phyloP scores from a whole-genome alignment of 2,888 invertebrate species.

The Polydrusus cervinus region DNA sequence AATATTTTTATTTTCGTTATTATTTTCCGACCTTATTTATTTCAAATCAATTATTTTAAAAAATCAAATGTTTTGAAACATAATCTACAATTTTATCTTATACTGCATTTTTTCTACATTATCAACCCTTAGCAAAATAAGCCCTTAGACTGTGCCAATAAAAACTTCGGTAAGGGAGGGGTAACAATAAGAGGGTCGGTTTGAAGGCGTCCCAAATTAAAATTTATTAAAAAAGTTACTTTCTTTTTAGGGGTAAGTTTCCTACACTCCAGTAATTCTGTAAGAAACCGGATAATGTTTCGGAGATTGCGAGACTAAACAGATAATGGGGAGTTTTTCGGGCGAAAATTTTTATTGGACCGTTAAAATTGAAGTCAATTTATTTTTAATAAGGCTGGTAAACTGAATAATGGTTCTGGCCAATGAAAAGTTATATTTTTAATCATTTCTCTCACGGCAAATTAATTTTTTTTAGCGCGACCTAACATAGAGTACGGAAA shows the following conservation, averaged over 20 bases:
- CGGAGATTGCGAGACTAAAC: slow-evolving; percentile 32
- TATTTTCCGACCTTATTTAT: too few species aligned
- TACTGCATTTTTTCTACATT: too few species aligned
- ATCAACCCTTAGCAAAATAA: background rate
- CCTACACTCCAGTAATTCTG: slow-evolving; percentile 39
- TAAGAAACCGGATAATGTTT: slow-evolving; percentile 39
- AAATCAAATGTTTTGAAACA: too few species aligned
- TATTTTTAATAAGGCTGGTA: background rate
- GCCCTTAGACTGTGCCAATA: slow-evolving; percentile 13
- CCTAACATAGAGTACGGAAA: too few species aligned
- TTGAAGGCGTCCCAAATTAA: slow-evolving; percentile 49
- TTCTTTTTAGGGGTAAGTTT: slow-evolving; percentile 50
- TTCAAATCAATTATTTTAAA: too few species aligned
- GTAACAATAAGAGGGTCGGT: slow-evolving; percentile 27
- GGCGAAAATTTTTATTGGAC: background rate
- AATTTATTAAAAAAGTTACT: slow-evolving; percentile 60
- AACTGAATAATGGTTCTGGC: too few species aligned
- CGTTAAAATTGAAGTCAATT: slow-evolving; percentile 6
- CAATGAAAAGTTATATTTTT: too few species aligned
- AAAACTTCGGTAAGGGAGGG: slow-evolving; percentile 7
- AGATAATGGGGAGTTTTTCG: slow-evolving; percentile 34
- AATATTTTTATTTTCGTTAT: too few species aligned
- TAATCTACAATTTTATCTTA: too few species aligned
- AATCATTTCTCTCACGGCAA: too few species aligned
- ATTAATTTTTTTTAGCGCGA: too few species aligned